A percentile compares a stretch with the other conserved stretches of the same genome.
Conservation (phyloP, 2,888 invertebrate species). For the Siphonodentalium dalli region DNA sequence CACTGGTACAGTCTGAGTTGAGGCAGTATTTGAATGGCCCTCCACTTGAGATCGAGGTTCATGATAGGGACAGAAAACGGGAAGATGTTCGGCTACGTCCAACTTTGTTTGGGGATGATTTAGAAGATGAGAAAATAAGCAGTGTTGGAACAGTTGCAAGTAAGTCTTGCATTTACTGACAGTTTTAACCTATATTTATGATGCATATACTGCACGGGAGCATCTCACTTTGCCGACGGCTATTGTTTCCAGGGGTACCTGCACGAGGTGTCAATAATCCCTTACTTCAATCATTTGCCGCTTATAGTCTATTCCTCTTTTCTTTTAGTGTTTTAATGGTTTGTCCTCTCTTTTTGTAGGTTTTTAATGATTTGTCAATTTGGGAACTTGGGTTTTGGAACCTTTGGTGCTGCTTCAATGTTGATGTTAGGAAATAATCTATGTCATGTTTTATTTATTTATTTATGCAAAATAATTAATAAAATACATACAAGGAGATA, state of each 20-base stretch:
- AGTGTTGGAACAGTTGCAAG: slow-evolving; percentile 62
- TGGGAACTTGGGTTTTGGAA: too few relatives aligned
- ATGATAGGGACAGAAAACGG: slow-evolving; percentile 60
- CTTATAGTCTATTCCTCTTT: background rate
- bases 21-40: slow-evolving; percentile 60
- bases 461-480: too few relatives aligned
- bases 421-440: too few relatives aligned
- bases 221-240: background rate
- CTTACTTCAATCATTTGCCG: background rate
- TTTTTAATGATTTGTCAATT: too few relatives aligned
- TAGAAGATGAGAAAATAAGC: slow-evolving; percentile 64
- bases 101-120: slow-evolving; percentile 62
- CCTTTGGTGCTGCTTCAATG: too few relatives aligned
- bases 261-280: background rate
- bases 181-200: background rate
- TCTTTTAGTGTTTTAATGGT: too few relatives aligned
- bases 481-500: too few relatives aligned
- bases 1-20: slow-evolving; percentile 53
- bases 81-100: slow-evolving; percentile 51
- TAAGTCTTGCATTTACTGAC: slow-evolving; percentile 31
- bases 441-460: too few relatives aligned
- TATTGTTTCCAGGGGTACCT: too few relatives aligned
- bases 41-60: slow-evolving; percentile 60
- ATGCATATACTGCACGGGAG: background rate
- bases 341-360: too few relatives aligned